Evolutionary conservation across 2,888 invertebrate species (phyloP).

Genomic region (Spatulosminthurus flaviceps): DNA sequence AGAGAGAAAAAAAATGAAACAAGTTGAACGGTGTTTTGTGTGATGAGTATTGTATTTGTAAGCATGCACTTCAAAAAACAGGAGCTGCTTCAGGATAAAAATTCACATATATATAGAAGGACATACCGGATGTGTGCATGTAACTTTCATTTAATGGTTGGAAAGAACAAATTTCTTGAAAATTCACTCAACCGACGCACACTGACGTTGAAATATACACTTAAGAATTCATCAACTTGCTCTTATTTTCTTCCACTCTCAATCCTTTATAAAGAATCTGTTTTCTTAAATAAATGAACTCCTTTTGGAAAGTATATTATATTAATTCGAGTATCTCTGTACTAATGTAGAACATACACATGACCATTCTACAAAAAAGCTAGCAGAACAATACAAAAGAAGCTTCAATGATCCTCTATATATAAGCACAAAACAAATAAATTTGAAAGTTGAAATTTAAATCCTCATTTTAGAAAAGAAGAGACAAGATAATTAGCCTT

Average conservation of each 20-base stretch:
- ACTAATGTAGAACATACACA: too few relatives aligned
- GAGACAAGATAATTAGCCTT: neutral
- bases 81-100: neutral
- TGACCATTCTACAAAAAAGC: too few relatives aligned
- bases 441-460: neutral
- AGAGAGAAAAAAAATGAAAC: constrained; percentile 12
- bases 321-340: too few relatives aligned
- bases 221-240: neutral
- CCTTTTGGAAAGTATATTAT: too few relatives aligned
- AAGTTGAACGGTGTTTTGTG: constrained; percentile 33
- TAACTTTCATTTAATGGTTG: constrained; percentile 29
- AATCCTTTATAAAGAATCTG: too few relatives aligned
- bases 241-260: neutral
- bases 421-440: neutral
- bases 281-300: neutral
- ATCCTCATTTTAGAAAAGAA: neutral
- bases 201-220: neutral
- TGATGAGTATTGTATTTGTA: constrained; percentile 12
- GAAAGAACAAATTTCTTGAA: constrained; percentile 25
- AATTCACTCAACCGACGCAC: constrained; percentile 23
- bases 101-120: neutral
- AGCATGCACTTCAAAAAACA: neutral
- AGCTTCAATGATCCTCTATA: too few relatives aligned
- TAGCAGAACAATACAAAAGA: too few relatives aligned
- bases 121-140: constrained; percentile 28